Evolutionary conservation across 2,888 invertebrate species (phyloP), one percentile per base, ranked within the genome.

Genomic region (Caenorhabditis sp.): DNA sequence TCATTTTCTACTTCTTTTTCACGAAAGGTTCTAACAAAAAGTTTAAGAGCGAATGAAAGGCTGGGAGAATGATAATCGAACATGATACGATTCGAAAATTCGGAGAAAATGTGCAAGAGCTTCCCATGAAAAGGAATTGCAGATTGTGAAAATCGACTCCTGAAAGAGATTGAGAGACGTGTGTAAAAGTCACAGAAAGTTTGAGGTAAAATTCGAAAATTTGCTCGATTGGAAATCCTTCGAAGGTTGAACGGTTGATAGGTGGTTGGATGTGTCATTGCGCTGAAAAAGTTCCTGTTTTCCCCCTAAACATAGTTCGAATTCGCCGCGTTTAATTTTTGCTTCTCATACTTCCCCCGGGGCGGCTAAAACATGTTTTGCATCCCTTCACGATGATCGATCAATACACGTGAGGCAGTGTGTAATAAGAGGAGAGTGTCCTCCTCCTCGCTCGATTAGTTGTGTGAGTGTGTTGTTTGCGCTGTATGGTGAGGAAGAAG

Each of bases 1-100:
- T 61, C 63, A 70, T 79, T 79, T 70, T 79, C 70, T 79, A 63
- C 72, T 70, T 58, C 28, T 64, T 79, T 79, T 74, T 79, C 24
- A 38, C 54, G 47, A 70, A 70, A 70, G 64, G 47, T 44, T 79
- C 51, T 79, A 70, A 70, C 70, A 70, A 35, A n/a, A 64, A 19
- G 38, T 38, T 79, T 79, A 56, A 63, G 72, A 70, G 64, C 64
- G 63, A 77, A n/a, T n/a, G n/a, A 70, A 70, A 24, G 41, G 66
- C 16, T 56, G 69, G 69, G 63, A 70, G 70, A 28, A 56, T 54
- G 14, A 54, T 54, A 22, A 54, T 22, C n/a, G 8, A 26, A 51
- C 14, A 44, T n/a, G 77, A 58, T 41, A 47, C 22, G 12, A 28
- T 28, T 64, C 16, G n/a, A 44, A 44, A 61, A 58, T 38, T 61